A percentile compares a stretch with the other conserved stretches of the same genome.
These are phyloP conservation scores for Amaurobius ferox DNA, from an alignment of 2,888 invertebrate genomes.

Conservation along the genomic window DNA sequence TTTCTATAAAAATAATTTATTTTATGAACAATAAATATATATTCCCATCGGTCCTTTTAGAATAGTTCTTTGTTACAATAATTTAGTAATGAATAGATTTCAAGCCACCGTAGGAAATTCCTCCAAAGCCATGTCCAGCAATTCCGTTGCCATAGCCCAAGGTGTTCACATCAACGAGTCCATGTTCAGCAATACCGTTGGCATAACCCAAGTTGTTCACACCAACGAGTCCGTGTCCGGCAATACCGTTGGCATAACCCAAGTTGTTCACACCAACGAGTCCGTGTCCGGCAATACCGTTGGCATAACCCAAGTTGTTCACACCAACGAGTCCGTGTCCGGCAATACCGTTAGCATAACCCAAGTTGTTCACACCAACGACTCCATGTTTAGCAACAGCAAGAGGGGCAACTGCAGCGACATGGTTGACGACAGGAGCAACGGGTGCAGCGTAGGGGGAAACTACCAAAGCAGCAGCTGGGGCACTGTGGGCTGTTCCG, in stretches of 20 bases:
- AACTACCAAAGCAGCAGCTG: constrained; percentile 27
- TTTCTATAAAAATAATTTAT: too few species aligned
- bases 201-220: background rate
- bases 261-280: too few species aligned
- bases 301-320: too few species aligned
- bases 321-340: too few species aligned
- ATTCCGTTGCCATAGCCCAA: background rate
- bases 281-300: too few species aligned
- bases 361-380: too few species aligned
- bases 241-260: too few species aligned
- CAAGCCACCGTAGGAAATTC: background rate
- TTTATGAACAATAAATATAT: too few species aligned
- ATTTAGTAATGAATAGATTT: background rate
- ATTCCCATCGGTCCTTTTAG: too few species aligned
- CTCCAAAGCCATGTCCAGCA: background rate
- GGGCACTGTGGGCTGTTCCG: constrained; percentile 17
- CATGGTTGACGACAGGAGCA: constrained; percentile 12
- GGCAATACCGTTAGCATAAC: too few species aligned
- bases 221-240: background rate
- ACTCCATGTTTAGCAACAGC: too few species aligned
- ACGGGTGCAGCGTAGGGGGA: constrained; percentile 28
- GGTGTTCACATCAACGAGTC: background rate
- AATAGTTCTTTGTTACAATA: too few species aligned
- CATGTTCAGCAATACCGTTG: background rate
- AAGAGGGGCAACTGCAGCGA: background rate